Evolutionary conservation across 2,113 vertebrate genomes (phyloP), one percentile per base, ranked within the genome.

Genomic region (Proteles cristata): DNA sequence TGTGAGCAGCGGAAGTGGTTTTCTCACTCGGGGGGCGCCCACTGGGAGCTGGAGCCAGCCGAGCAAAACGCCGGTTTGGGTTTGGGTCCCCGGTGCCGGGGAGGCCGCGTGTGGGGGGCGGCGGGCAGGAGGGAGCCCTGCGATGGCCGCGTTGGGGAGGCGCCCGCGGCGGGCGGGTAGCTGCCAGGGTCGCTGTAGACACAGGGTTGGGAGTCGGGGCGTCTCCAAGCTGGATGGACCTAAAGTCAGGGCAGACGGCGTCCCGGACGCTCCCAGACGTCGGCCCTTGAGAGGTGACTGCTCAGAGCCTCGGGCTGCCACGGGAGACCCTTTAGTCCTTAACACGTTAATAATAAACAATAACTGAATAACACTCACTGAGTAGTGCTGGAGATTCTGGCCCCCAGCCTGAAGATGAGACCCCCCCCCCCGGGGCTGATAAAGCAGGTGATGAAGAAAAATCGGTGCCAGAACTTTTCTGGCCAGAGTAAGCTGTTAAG

Each of bases 81-180:
- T 11, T n/a, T 66, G 0, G 10, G 87, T 33, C 65, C 3, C 4
- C 3, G 4, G 66, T 1, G 15, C 21, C 7, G 0, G 79, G 68
- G 48, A 35, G 53, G 19, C 33, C 1, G 2, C 1, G 17, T 11
- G 33, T 23, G 26, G 55, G 85, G 33, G 45, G 25, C 0, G 31
- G 19, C 1, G 73, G 17, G n/a, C 25, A 2, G 14, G 39, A 50
- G 12, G 43, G 93, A 86, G 19, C 48, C 63, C 53, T 0, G n/a
- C 0, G n/a, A 0, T 10, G 53, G 69, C n/a, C 43, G 11, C 3
- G 2, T 11, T 28, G 77, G 48, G 66, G 53, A 94, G 87, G 80
- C 45, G 19, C 43, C 66, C 2, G 33, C 4, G 80, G 74, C 7
- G n/a, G 53, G 10, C 33, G 19, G 53, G 50, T 15, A 6, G 61